phyloP scores from a whole-genome alignment of 2,113 vertebrate species.

The Dendropsophus ebraccatus region DNA sequence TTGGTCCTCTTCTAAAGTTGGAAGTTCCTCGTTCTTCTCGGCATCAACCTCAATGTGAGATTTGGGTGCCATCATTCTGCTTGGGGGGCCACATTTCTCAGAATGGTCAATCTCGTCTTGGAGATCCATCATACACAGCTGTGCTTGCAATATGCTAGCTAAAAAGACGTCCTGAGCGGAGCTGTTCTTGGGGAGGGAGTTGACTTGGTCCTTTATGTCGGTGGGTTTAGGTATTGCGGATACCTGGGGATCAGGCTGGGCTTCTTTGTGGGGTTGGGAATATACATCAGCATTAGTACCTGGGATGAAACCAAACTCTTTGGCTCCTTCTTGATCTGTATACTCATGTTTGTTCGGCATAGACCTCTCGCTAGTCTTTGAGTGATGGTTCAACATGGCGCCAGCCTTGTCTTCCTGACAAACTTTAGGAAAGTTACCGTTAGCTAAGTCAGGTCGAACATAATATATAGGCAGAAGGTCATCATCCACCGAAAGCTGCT shows the following conservation, averaged over 20 bases:
- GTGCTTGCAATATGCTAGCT: constrained; percentile 45
- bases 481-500: constrained; percentile 44
- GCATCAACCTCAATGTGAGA: background rate
- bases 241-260: background rate
- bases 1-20: background rate
- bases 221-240: background rate
- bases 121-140: constrained; percentile 48
- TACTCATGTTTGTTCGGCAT: background rate
- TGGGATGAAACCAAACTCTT: background rate
- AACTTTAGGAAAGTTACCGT: background rate
- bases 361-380: background rate
- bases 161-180: constrained; percentile 25
- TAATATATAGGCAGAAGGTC: constrained; percentile 40
- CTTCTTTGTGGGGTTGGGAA: background rate
- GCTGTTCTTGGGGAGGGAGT: background rate
- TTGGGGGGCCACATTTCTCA: background rate
- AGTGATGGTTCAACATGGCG: background rate
- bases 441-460: background rate
- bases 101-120: constrained; percentile 45
- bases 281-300: background rate
- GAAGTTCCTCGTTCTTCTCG: background rate
- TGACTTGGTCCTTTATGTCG: background rate
- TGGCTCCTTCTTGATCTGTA: background rate
- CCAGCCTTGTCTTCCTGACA: background rate
- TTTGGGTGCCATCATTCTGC: too few relatives aligned